These are phyloP conservation scores for Xestia c-nigrum DNA, from an alignment of 2,888 invertebrate species.

Conservation along the genomic window DNA sequence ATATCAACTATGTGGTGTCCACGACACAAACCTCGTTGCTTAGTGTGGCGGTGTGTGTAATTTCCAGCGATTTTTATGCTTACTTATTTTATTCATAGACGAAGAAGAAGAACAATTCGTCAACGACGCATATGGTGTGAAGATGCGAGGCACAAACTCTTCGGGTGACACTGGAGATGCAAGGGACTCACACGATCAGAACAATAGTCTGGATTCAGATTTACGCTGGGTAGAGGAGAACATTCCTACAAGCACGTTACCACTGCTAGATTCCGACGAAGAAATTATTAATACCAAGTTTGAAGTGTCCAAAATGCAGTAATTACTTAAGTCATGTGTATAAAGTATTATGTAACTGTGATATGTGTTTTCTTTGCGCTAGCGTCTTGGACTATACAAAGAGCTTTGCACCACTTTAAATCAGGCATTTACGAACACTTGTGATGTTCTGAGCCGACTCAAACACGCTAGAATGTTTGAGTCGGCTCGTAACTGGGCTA, in stretches of 20 bases:
- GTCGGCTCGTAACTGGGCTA: not conserved
- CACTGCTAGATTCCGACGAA: slow-evolving; percentile 93
- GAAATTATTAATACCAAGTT: slow-evolving; percentile 96
- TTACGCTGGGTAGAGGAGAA: slow-evolving; percentile 98
- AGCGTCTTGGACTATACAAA: slow-evolving; percentile 5
- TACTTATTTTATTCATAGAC: slow-evolving; percentile 72
- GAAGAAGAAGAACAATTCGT: slow-evolving; percentile 96
- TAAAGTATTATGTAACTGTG: slow-evolving; percentile 75
- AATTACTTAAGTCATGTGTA: slow-evolving; percentile 76
- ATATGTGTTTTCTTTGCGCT: slow-evolving; percentile 64
- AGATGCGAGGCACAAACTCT: slow-evolving; percentile 91
- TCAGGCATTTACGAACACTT: not conserved
- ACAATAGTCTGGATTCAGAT: slow-evolving; percentile 85
- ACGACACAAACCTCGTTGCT: too few relatives aligned
- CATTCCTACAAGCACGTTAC: slow-evolving; percentile 95
- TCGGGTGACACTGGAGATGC: slow-evolving; percentile 69
- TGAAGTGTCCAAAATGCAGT: slow-evolving; percentile 97
- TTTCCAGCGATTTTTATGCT: too few relatives aligned
- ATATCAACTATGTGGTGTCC: too few relatives aligned
- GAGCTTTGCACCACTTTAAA: slow-evolving; percentile 1
- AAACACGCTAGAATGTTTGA: too few relatives aligned
- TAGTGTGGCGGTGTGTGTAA: too few relatives aligned
- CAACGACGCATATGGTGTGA: slow-evolving; percentile 96
- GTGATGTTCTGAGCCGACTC: not conserved
- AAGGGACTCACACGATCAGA: slow-evolving; percentile 68